These are phyloP conservation scores for Danaus chrysippus DNA, from an alignment of 2,888 invertebrate species.

Conservation along the genomic window DNA sequence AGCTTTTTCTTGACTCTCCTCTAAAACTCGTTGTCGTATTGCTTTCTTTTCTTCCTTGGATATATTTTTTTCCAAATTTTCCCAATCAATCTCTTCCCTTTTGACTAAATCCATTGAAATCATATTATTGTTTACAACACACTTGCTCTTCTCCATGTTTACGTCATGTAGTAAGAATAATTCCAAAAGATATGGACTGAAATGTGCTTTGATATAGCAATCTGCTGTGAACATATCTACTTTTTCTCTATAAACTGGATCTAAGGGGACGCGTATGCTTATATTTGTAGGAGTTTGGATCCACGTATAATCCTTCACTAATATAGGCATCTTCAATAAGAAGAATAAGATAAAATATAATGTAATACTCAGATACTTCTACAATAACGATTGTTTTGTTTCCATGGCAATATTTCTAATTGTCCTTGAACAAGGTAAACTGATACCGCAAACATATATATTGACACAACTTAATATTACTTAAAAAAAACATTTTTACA, in stretches of 20 bases:
- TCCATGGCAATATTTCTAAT: conserved; percentile 5
- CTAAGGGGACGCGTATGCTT: conserved; percentile 82
- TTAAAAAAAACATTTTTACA: too few relatives aligned
- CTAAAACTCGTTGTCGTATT: conserved; percentile 77
- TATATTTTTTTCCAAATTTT: conserved; percentile 74
- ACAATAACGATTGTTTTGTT: conserved; percentile 14
- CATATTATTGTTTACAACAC: conserved; percentile 80
- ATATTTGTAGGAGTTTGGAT: conserved; percentile 82
- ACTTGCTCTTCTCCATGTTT: conserved; percentile 80
- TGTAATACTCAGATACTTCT: background rate
- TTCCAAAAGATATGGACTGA: conserved; percentile 87
- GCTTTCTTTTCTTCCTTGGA: conserved; percentile 77
- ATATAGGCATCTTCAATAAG: conserved; percentile 81
- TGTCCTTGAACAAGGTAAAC: too few relatives aligned
- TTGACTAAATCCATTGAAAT: conserved; percentile 85
- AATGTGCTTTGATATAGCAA: conserved; percentile 86
- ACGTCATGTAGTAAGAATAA: conserved; percentile 82
- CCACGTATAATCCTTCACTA: conserved; percentile 88
- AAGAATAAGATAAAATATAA: background rate
- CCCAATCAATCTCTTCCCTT: conserved; percentile 76
- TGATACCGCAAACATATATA: too few relatives aligned
- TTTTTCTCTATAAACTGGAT: conserved; percentile 80
- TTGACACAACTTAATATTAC: too few relatives aligned
- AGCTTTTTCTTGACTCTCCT: conserved; percentile 76
- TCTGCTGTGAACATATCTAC: conserved; percentile 84